phyloP scores from a whole-genome alignment of 2,797 vertebrate species.

The Gallirallus australis region DNA sequence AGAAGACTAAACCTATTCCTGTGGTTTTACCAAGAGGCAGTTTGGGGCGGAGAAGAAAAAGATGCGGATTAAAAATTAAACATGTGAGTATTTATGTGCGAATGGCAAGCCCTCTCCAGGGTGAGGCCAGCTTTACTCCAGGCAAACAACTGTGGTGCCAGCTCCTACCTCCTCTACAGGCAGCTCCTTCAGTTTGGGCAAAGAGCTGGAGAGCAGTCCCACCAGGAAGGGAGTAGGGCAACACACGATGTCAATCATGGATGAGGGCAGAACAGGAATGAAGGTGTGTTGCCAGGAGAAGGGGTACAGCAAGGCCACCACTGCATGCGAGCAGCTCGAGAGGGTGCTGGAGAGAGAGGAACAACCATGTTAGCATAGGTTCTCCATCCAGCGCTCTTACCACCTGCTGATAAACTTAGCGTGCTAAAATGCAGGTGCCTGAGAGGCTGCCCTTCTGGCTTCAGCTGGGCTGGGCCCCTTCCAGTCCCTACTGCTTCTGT shows the following conservation, averaged over 20 bases:
- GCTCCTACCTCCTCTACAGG: constrained; percentile 94
- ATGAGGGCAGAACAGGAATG: constrained; percentile 95
- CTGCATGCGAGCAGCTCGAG: constrained; percentile 94
- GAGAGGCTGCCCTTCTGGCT: neutral
- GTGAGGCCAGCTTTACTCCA: neutral
- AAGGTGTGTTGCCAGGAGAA: constrained; percentile 99
- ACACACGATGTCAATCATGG: constrained; percentile 99
- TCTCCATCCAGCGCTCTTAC: neutral
- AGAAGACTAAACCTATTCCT: neutral
- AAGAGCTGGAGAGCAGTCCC: constrained; percentile 94
- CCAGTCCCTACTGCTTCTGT: neutral
- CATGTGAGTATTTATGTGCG: neutral
- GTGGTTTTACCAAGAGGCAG: neutral
- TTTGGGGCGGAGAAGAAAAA: neutral
- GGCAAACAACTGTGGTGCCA: neutral
- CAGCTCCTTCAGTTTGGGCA: constrained; percentile 96
- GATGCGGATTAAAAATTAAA: constrained; percentile 1
- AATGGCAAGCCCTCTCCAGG: neutral
- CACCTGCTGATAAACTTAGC: neutral
- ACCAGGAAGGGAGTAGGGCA: constrained; percentile 98
- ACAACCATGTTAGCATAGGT: neutral
- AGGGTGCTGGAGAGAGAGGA: constrained; percentile 86
- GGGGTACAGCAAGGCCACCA: constrained; percentile 97
- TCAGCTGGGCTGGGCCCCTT: neutral
- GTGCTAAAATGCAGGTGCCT: neutral